Base-by-base conservation (phyloP, 2,113 vertebrate genomes). In the Datnioides undecimradiatus region DNA sequence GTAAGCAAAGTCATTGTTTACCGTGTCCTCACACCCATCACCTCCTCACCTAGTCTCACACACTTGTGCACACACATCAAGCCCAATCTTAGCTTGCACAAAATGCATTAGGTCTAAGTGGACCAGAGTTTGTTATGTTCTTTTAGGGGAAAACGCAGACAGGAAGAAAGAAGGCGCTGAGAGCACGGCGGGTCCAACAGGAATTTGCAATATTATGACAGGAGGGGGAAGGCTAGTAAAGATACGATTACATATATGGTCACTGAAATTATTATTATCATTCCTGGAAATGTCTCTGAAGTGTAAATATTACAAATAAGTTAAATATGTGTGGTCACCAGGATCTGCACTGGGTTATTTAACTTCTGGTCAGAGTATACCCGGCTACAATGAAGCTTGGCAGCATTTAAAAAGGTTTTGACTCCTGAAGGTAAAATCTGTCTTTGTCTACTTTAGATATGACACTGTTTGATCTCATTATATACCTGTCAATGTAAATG, bases 251-350 rank as follows among this genome's bases (percentile, higher is more conserved):
- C 85, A 89, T 83, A 80, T 85, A 73, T 83, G 80, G 89, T 87
- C 57, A 80, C 23, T 63, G 27, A 84, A 63, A 87, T 90, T 82
- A 77, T 86, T 89, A 88, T 90, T 86, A 87, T 90, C 79, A 88
- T 89, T 87, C 83, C 79, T 83, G 60, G 84, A 89, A 83, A 84
- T 79, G 75, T 82, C 72, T 79, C 68, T 36, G 25, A 74, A 81
- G 77, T 87, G 76, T 88, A 87, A 90, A 85, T 88, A 88, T 90
- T 76, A 85, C 87, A 90, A 86, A 88, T 87, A 77, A 88, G 59
- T 86, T 84, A 78, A 88, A 91, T 59, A 84, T 88, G 86, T 83
- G 71, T 63, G 63, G 69, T 75, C 82, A 74, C 76, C 54, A 71
- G 48, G 29, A 77, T 83, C 55, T 62, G 25, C 2, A 27, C n/a